These are phyloP conservation scores for Artibeus jamaicensis DNA, from an alignment of 2,797 vertebrate species.

Conservation along the genomic window DNA sequence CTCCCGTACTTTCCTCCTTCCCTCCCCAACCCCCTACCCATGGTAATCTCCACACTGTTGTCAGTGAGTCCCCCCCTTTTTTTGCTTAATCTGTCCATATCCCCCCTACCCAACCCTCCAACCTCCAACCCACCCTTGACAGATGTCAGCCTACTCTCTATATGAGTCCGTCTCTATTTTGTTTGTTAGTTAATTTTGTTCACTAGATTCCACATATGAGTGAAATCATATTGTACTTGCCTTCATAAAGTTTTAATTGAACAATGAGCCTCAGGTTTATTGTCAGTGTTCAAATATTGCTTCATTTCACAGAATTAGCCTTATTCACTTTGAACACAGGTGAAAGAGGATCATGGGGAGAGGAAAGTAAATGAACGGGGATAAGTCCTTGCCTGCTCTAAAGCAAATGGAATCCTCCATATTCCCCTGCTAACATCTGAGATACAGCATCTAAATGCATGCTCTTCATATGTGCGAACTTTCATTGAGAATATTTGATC, in stretches of 20 bases:
- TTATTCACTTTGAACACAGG: not conserved
- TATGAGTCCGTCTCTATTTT: not conserved
- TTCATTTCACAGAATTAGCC: not conserved
- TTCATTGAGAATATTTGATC: not conserved
- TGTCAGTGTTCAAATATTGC: not conserved
- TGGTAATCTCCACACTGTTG: not conserved
- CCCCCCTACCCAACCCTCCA: not conserved
- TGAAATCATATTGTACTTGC: not conserved
- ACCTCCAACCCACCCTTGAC: not conserved
- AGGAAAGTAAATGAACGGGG: not conserved
- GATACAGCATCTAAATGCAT: not conserved
- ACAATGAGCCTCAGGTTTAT: not conserved
- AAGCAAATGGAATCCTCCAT: not conserved
- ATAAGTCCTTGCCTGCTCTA: not conserved
- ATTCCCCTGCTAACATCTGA: not conserved
- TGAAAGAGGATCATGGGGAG: not conserved
- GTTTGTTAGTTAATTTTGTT: not conserved
- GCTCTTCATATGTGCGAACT: not conserved
- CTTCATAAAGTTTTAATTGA: not conserved
- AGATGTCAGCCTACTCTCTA: not conserved
- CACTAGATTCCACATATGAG: not conserved
- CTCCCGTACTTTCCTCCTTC: not conserved
- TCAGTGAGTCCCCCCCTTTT: not conserved
- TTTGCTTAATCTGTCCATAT: not conserved
- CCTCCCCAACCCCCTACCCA: too few relatives aligned